Conservation (phyloP, 2,113 vertebrate species). For the Gallinago jamesoni region DNA sequence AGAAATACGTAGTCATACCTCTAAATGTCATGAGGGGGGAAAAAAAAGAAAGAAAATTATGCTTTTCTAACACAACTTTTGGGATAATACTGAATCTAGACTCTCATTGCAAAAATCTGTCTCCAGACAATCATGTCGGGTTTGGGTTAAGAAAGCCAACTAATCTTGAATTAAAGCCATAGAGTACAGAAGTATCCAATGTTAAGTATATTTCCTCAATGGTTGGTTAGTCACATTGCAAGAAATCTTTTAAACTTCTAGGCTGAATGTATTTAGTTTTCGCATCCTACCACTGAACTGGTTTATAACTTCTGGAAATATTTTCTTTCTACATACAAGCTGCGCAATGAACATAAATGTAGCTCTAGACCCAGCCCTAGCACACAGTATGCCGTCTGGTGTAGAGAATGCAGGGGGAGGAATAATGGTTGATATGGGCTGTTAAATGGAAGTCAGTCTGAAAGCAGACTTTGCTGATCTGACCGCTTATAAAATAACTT, state of each 20-base stretch:
- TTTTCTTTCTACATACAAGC: background rate
- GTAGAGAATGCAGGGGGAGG: background rate
- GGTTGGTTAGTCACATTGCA: background rate
- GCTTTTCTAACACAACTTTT: background rate
- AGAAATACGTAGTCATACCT: background rate
- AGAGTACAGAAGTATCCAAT: background rate
- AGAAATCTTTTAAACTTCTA: background rate
- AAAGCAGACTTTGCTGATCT: background rate
- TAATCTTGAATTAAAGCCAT: background rate
- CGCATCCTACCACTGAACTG: background rate
- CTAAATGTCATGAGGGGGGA: background rate
- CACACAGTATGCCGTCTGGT: background rate
- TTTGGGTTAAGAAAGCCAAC: background rate
- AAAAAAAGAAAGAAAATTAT: rapidly evolving
- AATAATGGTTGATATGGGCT: background rate
- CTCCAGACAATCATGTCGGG: background rate
- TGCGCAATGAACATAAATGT: background rate
- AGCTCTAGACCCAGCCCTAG: background rate
- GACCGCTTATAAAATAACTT: background rate
- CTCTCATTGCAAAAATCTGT: background rate
- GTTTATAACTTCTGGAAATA: background rate
- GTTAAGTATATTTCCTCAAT: background rate
- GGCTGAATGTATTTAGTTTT: background rate
- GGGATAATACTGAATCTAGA: background rate
- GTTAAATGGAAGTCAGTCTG: background rate